A percentile compares a stretch with the other conserved stretches of the same genome.
phyloP scores from a whole-genome alignment of 2,888 invertebrate species.

The Rhopalosiphum nymphaeae region DNA sequence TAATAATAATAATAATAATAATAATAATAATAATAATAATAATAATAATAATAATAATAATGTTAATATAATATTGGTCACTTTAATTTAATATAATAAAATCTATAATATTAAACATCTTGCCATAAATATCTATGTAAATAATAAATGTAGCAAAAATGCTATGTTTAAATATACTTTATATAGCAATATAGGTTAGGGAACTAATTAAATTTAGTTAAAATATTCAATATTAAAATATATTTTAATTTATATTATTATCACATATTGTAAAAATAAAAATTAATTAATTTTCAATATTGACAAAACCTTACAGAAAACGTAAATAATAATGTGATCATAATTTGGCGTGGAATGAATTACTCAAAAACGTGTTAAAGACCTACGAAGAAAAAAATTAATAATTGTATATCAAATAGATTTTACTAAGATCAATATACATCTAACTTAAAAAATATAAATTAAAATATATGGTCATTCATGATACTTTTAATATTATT shows the following conservation, averaged over 20 bases:
- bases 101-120: neutral
- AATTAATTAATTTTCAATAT: neutral
- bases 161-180: neutral
- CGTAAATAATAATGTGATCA: neutral
- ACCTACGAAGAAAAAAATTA: neutral
- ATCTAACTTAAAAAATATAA: neutral
- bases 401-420: neutral
- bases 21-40: no score
- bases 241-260: no score
- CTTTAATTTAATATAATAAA: no score
- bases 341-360: neutral
- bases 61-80: neutral
- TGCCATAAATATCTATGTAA: neutral
- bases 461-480: neutral
- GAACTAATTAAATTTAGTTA: neutral
- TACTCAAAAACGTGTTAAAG: neutral
- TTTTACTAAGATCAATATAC: neutral
- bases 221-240: neutral
- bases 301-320: neutral
- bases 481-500: neutral
- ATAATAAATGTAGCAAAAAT: neutral
- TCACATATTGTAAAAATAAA: neutral
- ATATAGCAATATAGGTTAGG: neutral
- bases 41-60: no score
- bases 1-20: no score